These are phyloP conservation scores for Schizaphis graminum DNA, from an alignment of 2,888 invertebrate genomes.

Conservation along the genomic window DNA sequence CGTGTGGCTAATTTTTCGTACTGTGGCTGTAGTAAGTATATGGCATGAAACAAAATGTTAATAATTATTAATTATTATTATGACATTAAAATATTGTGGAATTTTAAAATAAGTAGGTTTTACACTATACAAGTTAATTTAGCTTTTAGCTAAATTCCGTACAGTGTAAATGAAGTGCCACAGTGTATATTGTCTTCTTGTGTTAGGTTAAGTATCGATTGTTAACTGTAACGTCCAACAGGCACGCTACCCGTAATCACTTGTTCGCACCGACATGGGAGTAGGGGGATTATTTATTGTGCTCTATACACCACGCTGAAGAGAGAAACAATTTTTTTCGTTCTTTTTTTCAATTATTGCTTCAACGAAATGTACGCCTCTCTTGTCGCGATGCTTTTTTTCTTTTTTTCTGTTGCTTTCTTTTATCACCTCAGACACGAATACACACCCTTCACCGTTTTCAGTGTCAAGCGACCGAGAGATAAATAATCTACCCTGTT, in stretches of 20 bases:
- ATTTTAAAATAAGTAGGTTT: neutral
- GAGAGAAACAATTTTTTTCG: slow-evolving; percentile 53
- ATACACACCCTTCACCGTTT: slow-evolving; percentile 35
- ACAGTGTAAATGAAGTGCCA: slow-evolving; percentile 34
- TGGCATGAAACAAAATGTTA: neutral
- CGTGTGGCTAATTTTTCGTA: neutral
- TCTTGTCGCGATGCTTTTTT: slow-evolving; percentile 55
- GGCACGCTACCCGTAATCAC: slow-evolving; percentile 64
- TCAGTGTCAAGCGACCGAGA: slow-evolving; percentile 50
- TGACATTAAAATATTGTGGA: neutral
- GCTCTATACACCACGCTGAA: neutral
- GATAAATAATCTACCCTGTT: slow-evolving; percentile 65
- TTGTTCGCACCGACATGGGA: slow-evolving; percentile 40
- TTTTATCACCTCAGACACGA: slow-evolving; percentile 65
- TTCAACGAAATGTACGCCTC: slow-evolving; percentile 51
- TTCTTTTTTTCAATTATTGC: slow-evolving; percentile 61
- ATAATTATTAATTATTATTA: neutral
- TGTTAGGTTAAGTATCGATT: slow-evolving; percentile 64
- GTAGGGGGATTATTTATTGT: slow-evolving; percentile 60
- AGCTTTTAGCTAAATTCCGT: slow-evolving; percentile 18
- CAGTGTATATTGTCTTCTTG: slow-evolving; percentile 34
- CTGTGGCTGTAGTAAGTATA: neutral
- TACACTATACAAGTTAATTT: neutral
- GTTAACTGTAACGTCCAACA: slow-evolving; percentile 63
- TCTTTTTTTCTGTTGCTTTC: slow-evolving; percentile 1